Evolutionary conservation across 2,797 vertebrate genomes (phyloP), one percentile per base, ranked within the genome.

Genomic region (Pelobates cultripes): DNA sequence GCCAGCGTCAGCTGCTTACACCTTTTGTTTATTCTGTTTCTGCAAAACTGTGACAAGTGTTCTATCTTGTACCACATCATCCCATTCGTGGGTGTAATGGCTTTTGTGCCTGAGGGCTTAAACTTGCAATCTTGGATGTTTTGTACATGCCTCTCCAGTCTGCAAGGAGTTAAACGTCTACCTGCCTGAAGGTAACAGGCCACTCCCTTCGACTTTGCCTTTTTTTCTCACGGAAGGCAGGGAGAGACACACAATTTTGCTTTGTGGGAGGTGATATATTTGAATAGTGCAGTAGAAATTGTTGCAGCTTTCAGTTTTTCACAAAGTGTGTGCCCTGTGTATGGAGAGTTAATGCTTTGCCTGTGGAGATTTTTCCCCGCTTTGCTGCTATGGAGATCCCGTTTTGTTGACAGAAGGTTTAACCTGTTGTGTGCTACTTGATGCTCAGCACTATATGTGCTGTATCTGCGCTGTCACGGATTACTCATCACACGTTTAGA

Each of bases 151-250:
- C 55, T 17, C n/a, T 55, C 13, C 72, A 51, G 77, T 14, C 41
- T 66, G 14, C 10, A 67, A 63, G 9, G 77, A 76, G 82, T 84
- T 84, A 84, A 84, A 55, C 10, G 5, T 72, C 64, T 80, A 84
- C 82, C 82, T 84, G 82, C 77, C 82, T 87, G 90, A 87, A 90
- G 89, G 88, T 86, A 86, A 85, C 77, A 92, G 88, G 91, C 94
- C 96, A 94, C 96, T 91, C 96, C 97, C 92, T 86, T 87, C 89
- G 86, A 89, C 88, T 90, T 86, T 86, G 87, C 85, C 86, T 88
- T 88, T 57, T 57, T 57, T 87, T 86, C n/a, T 15, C 78, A 17
- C 70, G 83, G 80, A 81, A 90, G 70, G 83, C 83, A 82, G 41
- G 75, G 83, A 81, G 86, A 88, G 86, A 82, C 88, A 51, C 5